Conservation (phyloP, 2,888 invertebrate species). For the Apotomis turbidana region DNA sequence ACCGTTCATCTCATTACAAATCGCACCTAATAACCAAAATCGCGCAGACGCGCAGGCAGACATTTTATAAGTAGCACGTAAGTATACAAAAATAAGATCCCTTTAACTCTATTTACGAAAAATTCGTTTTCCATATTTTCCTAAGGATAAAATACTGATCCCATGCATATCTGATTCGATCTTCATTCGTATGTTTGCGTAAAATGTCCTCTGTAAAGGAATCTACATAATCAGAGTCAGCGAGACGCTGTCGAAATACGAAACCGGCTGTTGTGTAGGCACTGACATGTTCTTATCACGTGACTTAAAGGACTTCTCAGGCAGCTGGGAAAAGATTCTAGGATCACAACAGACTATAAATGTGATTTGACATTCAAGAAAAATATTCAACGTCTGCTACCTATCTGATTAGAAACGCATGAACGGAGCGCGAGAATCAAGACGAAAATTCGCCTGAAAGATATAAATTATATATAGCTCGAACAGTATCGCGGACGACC, state of each 20-base stretch:
- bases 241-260: conserved; percentile 70
- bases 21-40: background rate
- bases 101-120: conserved; percentile 67
- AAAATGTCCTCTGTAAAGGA: conserved; percentile 70
- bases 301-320: conserved; percentile 30
- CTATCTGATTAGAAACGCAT: conserved; percentile 27
- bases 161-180: conserved; percentile 79
- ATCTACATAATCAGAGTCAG: conserved; percentile 78
- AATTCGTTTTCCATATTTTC: conserved; percentile 64
- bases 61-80: conserved; percentile 29
- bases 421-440: conserved; percentile 33
- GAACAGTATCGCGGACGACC: conserved; percentile 66
- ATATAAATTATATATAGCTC: conserved; percentile 61
- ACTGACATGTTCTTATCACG: conserved; percentile 49
- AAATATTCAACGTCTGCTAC: conserved; percentile 15
- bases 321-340: conserved; percentile 6
- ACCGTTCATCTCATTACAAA: too few relatives aligned
- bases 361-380: conserved; percentile 18
- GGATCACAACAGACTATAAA: conserved; percentile 7
- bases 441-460: conserved; percentile 29
- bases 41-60: background rate
- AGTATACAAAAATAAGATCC: conserved; percentile 51
- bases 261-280: conserved; percentile 52
- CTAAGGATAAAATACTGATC: conserved; percentile 72
- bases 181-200: conserved; percentile 76